Evolutionary conservation across 2,797 vertebrate genomes (phyloP).

Genomic region (Orestias chungarensis): DNA sequence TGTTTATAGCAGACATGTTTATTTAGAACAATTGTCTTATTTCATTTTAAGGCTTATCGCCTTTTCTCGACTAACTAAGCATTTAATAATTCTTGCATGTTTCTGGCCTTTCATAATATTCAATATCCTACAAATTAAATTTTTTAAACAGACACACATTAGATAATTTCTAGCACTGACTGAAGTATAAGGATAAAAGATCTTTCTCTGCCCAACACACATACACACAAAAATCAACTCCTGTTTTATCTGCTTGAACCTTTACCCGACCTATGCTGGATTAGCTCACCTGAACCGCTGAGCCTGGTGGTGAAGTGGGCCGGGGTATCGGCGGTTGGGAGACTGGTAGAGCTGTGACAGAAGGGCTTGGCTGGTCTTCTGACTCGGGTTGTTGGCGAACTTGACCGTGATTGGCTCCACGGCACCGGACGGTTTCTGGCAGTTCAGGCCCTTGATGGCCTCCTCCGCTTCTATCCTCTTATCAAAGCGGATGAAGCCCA

Average conservation of each 20-base stretch:
- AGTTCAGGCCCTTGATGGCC: conserved; percentile 99
- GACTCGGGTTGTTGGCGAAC: conserved; percentile 99
- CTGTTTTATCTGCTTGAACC: background rate
- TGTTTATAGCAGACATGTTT: conserved; percentile 42
- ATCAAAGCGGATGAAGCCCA: conserved; percentile 99
- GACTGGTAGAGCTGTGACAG: conserved; percentile 99
- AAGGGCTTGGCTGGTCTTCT: conserved; percentile 99
- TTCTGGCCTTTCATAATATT: background rate
- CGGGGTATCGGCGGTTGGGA: conserved; percentile 97
- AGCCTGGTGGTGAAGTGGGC: conserved; percentile 98
- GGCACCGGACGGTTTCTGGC: conserved; percentile 98
- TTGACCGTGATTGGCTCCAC: conserved; percentile 99
- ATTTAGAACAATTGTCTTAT: conserved; percentile 34
- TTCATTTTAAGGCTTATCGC: conserved; percentile 33
- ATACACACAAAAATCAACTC: too few relatives aligned
- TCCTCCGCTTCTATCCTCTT: conserved; percentile 99
- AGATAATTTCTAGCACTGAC: conserved; percentile 7
- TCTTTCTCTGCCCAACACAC: too few relatives aligned
- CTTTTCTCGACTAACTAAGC: conserved; percentile 8
- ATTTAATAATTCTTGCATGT: conserved; percentile 19
- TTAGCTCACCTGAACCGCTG: conserved; percentile 97
- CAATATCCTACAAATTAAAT: background rate
- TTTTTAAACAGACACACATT: background rate
- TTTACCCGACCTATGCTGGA: conserved; percentile 3
- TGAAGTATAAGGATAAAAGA: too few relatives aligned